Percentiles rank a stretch among this genome's conserved stretches.
Evolutionary conservation across 2,113 vertebrate species (phyloP).

Genomic region (Odontesthes bonariensis): DNA sequence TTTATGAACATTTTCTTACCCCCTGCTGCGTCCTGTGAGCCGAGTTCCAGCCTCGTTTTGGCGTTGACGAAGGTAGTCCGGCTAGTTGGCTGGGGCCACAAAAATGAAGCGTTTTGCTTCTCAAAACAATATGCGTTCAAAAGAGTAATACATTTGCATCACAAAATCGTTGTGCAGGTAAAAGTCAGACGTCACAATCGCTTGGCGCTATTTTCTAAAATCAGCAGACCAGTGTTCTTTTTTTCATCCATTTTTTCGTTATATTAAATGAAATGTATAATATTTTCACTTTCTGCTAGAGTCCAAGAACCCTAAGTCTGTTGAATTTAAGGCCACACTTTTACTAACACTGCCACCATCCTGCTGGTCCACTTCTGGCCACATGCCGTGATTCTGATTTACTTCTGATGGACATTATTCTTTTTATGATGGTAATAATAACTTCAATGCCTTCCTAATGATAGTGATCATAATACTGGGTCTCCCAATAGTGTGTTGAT

Average conservation of each 20-base stretch:
- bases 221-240: too few relatives aligned
- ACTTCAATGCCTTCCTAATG: slow-evolving; percentile 65
- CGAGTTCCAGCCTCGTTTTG: too few relatives aligned
- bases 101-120: too few relatives aligned
- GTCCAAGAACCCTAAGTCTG: slow-evolving; percentile 15
- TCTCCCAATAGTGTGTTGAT: slow-evolving; percentile 51
- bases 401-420: slow-evolving; percentile 71
- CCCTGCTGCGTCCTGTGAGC: too few relatives aligned
- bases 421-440: slow-evolving; percentile 70
- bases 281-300: slow-evolving; percentile 26
- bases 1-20: too few relatives aligned
- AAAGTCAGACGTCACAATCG: too few relatives aligned
- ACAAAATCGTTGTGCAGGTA: too few relatives aligned
- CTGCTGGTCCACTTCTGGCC: slow-evolving; percentile 48
- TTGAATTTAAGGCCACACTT: slow-evolving; percentile 14
- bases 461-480: slow-evolving; percentile 62
- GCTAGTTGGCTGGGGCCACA: too few relatives aligned
- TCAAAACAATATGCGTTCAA: too few relatives aligned
- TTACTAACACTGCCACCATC: neutral
- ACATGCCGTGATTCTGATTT: slow-evolving; percentile 74
- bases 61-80: too few relatives aligned
- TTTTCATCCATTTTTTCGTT: slow-evolving; percentile 17
- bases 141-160: too few relatives aligned
- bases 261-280: neutral
- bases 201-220: too few relatives aligned